These are phyloP conservation scores for Leontopithecus rosalia DNA, from an alignment of 2,797 vertebrate genomes.

Conservation along the genomic window DNA sequence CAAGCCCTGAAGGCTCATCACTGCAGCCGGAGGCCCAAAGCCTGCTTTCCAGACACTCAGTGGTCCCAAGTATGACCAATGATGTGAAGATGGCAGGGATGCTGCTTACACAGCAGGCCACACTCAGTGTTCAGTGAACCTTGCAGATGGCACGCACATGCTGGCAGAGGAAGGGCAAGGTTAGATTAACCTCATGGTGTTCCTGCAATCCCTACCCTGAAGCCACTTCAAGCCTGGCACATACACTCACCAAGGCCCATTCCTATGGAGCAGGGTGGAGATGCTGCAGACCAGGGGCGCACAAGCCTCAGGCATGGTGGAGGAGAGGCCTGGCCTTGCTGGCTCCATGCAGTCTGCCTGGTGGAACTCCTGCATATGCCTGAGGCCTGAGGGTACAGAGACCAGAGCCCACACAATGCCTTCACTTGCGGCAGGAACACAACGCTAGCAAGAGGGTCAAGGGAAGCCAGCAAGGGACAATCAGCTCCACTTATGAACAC, in stretches of 20 bases:
- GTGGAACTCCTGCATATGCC: slow-evolving; percentile 87
- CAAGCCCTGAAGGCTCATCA: slow-evolving; percentile 82
- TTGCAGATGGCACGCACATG: slow-evolving; percentile 91
- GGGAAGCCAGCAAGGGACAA: neutral
- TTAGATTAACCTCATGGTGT: neutral
- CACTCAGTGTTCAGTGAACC: slow-evolving; percentile 91
- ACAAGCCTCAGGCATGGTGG: slow-evolving; percentile 87
- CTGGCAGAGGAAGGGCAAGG: slow-evolving; percentile 76
- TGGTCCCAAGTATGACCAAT: slow-evolving; percentile 88
- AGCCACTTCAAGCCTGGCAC: neutral
- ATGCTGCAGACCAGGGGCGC: slow-evolving; percentile 91
- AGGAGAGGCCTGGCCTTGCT: slow-evolving; percentile 87
- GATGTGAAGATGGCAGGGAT: slow-evolving; percentile 89
- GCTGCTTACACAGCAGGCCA: slow-evolving; percentile 89
- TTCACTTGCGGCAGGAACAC: slow-evolving; percentile 89
- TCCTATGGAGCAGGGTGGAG: slow-evolving; percentile 88
- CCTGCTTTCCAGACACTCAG: slow-evolving; percentile 90
- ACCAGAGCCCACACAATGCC: slow-evolving; percentile 89
- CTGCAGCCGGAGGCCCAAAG: slow-evolving; percentile 90
- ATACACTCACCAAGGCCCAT: slow-evolving; percentile 88
- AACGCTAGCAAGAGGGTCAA: slow-evolving; percentile 80
- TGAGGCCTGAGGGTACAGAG: slow-evolving; percentile 76
- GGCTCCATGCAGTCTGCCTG: slow-evolving; percentile 91
- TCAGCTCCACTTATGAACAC: neutral
- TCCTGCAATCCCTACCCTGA: neutral